These are phyloP conservation scores for Spea bombifrons DNA, from an alignment of 2,113 vertebrate species.

Conservation along the genomic window DNA sequence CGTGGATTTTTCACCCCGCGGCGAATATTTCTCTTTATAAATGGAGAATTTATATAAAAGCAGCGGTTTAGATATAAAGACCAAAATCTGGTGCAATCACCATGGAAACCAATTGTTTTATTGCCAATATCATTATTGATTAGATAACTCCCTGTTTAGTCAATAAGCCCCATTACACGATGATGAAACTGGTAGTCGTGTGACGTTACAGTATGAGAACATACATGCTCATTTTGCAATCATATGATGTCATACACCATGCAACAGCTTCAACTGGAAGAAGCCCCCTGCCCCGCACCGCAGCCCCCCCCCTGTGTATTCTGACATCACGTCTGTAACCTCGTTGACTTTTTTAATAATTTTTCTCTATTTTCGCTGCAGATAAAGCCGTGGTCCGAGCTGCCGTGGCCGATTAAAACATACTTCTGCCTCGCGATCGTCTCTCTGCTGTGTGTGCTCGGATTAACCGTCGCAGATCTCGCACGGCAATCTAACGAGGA, in stretches of 20 bases:
- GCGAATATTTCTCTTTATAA: no score
- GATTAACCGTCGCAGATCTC: constrained; percentile 69
- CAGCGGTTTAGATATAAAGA: no score
- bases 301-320: no score
- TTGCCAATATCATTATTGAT: no score
- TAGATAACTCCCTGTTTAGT: no score
- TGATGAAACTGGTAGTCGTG: not conserved
- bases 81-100: no score
- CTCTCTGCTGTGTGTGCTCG: constrained; percentile 71
- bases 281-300: no score
- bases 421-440: constrained; percentile 72
- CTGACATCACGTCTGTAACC: not conserved
- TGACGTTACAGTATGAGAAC: not conserved
- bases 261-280: no score
- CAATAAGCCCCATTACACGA: not conserved
- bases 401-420: constrained; percentile 64
- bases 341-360: not conserved
- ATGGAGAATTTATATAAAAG: no score
- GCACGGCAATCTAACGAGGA: constrained; percentile 67
- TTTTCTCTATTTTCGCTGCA: constrained; percentile 48
- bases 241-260: no score
- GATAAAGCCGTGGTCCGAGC: constrained; percentile 78
- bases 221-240: not conserved
- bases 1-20: no score
- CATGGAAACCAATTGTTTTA: no score